Evolutionary conservation across 2,797 vertebrate genomes (phyloP).

Genomic region (Hydrophis major): DNA sequence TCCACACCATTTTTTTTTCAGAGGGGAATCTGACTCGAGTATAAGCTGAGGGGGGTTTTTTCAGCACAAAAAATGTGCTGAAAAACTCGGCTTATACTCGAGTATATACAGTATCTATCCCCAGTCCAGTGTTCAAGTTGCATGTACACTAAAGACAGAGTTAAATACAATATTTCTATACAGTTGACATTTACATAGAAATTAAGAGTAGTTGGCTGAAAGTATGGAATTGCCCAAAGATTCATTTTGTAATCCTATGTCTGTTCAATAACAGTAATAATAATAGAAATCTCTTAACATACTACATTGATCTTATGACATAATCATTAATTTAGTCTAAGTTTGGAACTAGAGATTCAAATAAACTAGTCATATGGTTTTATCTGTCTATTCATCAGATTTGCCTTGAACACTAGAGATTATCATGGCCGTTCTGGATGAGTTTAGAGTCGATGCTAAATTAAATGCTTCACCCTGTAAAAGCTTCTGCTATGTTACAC

Average conservation of each 20-base stretch:
- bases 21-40: too few species aligned
- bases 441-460: not conserved
- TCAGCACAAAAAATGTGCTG: too few species aligned
- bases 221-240: not conserved
- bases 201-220: not conserved
- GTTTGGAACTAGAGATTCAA: not conserved
- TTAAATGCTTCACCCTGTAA: not conserved
- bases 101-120: too few species aligned
- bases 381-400: not conserved
- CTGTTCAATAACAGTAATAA: not conserved
- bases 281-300: not conserved
- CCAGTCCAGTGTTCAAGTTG: not conserved
- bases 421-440: not conserved
- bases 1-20: too few species aligned
- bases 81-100: too few species aligned
- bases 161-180: not conserved
- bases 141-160: not conserved
- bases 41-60: too few species aligned
- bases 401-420: not conserved
- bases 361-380: not conserved
- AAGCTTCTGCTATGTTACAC: not conserved
- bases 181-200: too few species aligned
- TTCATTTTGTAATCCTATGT: not conserved
- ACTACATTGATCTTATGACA: not conserved
- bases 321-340: not conserved